Base-by-base conservation (phyloP, 1,140 invertebrate genomes). In the Eumaeus atala region DNA sequence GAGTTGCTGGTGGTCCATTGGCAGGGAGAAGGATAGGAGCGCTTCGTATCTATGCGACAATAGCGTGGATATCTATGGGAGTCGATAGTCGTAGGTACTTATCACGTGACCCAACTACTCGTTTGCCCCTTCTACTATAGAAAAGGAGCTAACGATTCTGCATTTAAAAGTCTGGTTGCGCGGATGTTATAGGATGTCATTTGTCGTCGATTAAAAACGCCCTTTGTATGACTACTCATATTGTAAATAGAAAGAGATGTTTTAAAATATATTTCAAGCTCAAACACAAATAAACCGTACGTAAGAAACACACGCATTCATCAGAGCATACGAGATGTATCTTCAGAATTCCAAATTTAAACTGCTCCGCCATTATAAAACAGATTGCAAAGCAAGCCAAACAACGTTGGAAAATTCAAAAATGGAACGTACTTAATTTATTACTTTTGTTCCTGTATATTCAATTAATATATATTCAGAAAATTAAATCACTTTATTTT, bases 281-380 rank as follows among this genome's bases (percentile, higher is more conserved):
- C 40, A 16, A 44, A 14, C 40, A 14, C 8, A 14, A 44, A 44
- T 16, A 44, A 44, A 44, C 49, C 37, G 49, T 18, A 47, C 36
- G 14, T 50, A 51, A 35, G 34, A 51, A 47, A 51, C 56, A 59
- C 56, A 56, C 61, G 63, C 64, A 62, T 62, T 62, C 61, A 66
- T 66, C 68, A 59, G 59, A 59, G 58, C 65, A 70, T 70, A 67
- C 61, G 62, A 61, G 55, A 66, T 66, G 57, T 61, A 62, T 70
- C 71, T 67, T 64, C 64, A 66, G 62, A 69, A 68, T 73, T 76
- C 74, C 72, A 77, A 79, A 79, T 75, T 74, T 75, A 75, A 79
- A 74, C 64, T 48, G 51, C 61, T 34, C 62, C 51, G 63, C 71
- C 74, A 72, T 71, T 74, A 71, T 73, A 71, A 71, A 72, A 70